Base-by-base conservation (phyloP, 2,797 vertebrate genomes). In the Molossus molossus region DNA sequence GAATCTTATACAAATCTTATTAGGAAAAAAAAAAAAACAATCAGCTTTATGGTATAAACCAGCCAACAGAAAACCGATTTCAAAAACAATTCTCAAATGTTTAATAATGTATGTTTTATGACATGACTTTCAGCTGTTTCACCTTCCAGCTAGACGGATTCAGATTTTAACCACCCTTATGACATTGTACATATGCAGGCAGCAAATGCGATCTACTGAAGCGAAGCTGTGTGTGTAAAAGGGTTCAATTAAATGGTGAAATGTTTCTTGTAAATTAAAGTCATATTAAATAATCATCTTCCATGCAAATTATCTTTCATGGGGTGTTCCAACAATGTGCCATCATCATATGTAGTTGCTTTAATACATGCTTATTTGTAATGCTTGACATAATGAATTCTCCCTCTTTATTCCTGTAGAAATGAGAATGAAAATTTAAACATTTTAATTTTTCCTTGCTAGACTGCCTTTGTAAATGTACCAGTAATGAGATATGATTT, bases 201-300 rank as follows among this genome's bases (percentile, higher is more conserved):
- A 93, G 96, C 85, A 98, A 97, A 96, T 90, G 95, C 48, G 80
- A 88, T 5, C 48, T 92, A 90, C 33, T 97, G 97, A 98, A 98
- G 94, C 60, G 33, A 97, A 85, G 96, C 94, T 96, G 88, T 95
- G 64, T 94, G 97, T 76, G 90, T 94, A 94, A 97, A 93, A 94
- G 83, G 93, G 82, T 91, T 98, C 97, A 98, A 92, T 98, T 98
- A 97, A 98, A 98, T 53, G 40, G 81, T 60, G 62, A 83, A 96
- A 96, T 93, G 70, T 95, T 98, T 97, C 96, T 95, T 97, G 95
- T 95, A 98, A 98, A 98, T 97, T 97, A 98, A 98, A 89, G 83
- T 84, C 73, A 0, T 12, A 64, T 77, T 97, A 97, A 98, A 96
- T 97, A 98, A 98, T 97, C 96, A 97, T 73, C 93, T 96, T 96